Evolutionary conservation across 2,888 invertebrate genomes (phyloP).

Genomic region (Cyclophora albipunctata): DNA sequence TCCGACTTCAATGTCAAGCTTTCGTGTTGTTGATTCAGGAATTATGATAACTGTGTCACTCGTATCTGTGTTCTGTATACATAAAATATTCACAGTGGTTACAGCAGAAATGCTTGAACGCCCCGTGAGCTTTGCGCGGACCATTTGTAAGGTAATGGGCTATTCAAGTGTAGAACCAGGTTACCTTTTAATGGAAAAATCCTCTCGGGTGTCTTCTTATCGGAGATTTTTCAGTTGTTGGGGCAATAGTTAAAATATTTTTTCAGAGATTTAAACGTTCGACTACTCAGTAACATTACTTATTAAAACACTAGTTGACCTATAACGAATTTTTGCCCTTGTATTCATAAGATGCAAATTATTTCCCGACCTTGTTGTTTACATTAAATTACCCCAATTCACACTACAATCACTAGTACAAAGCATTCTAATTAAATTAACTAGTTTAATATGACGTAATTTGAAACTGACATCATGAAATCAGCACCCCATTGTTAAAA

Average conservation of each 20-base stretch:
- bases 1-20: constrained; percentile 35
- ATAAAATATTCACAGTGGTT: constrained; percentile 35
- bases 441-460: constrained; percentile 3
- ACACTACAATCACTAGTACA: too few relatives aligned
- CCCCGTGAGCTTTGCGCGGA: constrained; percentile 35
- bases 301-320: too few relatives aligned
- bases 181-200: constrained; percentile 46
- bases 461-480: constrained; percentile 16
- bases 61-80: constrained; percentile 1
- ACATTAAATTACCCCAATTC: too few relatives aligned
- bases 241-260: too few relatives aligned
- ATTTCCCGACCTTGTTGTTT: too few relatives aligned
- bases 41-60: constrained; percentile 41
- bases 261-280: too few relatives aligned
- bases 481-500: constrained; percentile 21
- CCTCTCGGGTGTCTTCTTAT: constrained; percentile 31
- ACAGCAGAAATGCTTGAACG: constrained; percentile 23
- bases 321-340: too few relatives aligned
- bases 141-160: constrained; percentile 54
- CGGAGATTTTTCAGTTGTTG: constrained; percentile 28
- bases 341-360: too few relatives aligned
- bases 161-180: constrained; percentile 31
- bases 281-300: too few relatives aligned
- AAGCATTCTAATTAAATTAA: too few relatives aligned
- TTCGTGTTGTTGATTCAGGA: constrained; percentile 39